phyloP scores from a whole-genome alignment of 2,888 invertebrate genomes.

The Macrosiphum euphorbiae region DNA sequence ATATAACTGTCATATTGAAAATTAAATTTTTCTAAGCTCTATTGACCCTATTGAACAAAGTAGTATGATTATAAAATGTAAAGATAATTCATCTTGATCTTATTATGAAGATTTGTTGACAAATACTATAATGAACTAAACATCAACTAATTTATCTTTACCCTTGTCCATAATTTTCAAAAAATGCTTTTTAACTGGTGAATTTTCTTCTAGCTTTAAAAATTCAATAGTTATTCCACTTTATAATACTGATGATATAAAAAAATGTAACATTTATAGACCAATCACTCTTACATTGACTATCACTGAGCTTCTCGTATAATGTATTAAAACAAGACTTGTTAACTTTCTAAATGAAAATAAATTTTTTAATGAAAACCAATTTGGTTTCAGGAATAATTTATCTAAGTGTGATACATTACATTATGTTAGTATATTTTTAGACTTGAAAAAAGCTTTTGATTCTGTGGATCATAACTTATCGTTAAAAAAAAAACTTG shows the following conservation, averaged over 20 bases:
- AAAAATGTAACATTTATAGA: neutral
- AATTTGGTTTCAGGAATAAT: too few relatives aligned
- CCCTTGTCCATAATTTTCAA: neutral
- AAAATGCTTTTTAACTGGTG: too few relatives aligned
- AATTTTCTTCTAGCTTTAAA: too few relatives aligned
- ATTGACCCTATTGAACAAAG: neutral
- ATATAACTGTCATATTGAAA: too few relatives aligned
- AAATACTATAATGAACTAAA: neutral
- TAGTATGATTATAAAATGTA: neutral
- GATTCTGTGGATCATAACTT: neutral
- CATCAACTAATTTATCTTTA: neutral
- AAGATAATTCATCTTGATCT: neutral
- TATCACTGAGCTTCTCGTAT: too few relatives aligned
- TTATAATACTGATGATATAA: neutral
- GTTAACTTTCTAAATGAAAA: too few relatives aligned
- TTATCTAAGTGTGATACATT: too few relatives aligned
- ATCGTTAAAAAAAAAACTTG: neutral
- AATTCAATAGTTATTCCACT: neutral
- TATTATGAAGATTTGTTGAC: neutral
- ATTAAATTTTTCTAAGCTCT: neutral
- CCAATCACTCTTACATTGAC: neutral
- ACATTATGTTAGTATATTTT: too few relatives aligned
- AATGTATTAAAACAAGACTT: too few relatives aligned
- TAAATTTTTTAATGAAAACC: too few relatives aligned
- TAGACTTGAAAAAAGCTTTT: neutral